Conservation (phyloP, 2,888 invertebrate species). For the Acrocera orbiculus region DNA sequence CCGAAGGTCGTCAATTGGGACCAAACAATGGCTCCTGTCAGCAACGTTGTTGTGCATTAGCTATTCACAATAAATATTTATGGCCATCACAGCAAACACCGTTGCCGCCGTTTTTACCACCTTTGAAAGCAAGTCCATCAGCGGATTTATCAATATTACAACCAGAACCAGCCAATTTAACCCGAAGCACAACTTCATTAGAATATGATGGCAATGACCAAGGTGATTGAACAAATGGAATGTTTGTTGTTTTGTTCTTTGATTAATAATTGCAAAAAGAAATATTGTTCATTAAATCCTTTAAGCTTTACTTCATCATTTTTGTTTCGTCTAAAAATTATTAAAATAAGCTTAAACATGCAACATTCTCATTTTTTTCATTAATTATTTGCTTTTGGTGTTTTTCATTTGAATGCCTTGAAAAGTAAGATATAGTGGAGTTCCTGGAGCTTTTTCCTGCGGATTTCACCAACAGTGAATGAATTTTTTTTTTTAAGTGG, state of each 20-base stretch:
- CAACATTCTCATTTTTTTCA: no score
- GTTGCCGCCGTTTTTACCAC: not conserved
- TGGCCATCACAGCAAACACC: constrained; percentile 2
- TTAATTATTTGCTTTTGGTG: no score
- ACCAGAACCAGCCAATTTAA: constrained; percentile 4
- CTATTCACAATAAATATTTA: no score
- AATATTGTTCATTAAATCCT: no score
- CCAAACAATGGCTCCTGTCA: constrained; percentile 12
- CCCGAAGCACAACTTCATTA: constrained; percentile 3
- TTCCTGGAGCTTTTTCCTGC: no score
- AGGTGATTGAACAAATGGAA: constrained; percentile 7
- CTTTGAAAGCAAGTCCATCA: not conserved
- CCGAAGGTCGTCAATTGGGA: constrained; percentile 13
- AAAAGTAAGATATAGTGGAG: no score
- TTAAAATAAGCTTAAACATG: no score
- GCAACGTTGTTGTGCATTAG: constrained; percentile 6
- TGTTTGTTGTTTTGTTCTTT: not conserved
- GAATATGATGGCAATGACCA: constrained; percentile 6
- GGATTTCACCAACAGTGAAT: no score
- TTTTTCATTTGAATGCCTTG: no score
- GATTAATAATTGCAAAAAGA: no score
- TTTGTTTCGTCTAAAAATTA: not conserved
- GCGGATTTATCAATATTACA: constrained; percentile 2
- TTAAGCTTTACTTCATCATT: not conserved
- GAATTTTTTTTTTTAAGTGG: no score